A percentile compares a stretch with the other conserved stretches of the same genome.
Conservation (phyloP, 2,888 invertebrate genomes). For the Brenthis daphne region DNA sequence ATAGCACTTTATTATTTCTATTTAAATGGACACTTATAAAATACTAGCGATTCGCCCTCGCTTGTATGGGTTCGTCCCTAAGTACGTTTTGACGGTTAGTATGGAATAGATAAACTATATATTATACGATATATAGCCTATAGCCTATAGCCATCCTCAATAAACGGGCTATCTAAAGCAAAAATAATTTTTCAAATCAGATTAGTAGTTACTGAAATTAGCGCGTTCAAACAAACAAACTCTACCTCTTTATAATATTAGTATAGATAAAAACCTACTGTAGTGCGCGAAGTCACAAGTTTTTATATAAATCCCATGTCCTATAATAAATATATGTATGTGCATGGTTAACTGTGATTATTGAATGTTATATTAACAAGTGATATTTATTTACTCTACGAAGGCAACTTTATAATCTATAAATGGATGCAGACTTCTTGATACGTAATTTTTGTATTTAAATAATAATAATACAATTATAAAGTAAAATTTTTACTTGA, state of each 20-base stretch:
- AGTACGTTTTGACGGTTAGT: no score
- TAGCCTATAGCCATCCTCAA: no score
- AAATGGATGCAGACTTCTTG: slow-evolving; percentile 3
- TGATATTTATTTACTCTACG: slow-evolving; percentile 15
- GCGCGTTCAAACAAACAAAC: no score
- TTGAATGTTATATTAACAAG: slow-evolving; percentile 19
- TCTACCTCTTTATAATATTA: no score
- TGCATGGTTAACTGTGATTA: slow-evolving; percentile 38
- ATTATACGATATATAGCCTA: no score
- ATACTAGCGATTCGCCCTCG: no score
- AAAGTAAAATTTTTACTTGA: not conserved
- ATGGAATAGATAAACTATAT: no score
- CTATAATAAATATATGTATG: slow-evolving; percentile 34
- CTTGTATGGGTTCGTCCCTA: no score
- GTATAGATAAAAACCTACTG: not conserved
- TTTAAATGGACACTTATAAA: not conserved
- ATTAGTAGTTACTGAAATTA: no score
- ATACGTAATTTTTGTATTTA: not conserved
- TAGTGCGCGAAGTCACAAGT: not conserved
- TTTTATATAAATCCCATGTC: slow-evolving; percentile 10
- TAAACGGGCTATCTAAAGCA: no score
- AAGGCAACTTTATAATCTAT: slow-evolving; percentile 9
- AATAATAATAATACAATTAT: not conserved
- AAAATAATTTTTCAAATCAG: no score
- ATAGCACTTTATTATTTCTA: no score